Evolutionary conservation across 2,113 vertebrate species (phyloP).

Genomic region (Mirza zaza): DNA sequence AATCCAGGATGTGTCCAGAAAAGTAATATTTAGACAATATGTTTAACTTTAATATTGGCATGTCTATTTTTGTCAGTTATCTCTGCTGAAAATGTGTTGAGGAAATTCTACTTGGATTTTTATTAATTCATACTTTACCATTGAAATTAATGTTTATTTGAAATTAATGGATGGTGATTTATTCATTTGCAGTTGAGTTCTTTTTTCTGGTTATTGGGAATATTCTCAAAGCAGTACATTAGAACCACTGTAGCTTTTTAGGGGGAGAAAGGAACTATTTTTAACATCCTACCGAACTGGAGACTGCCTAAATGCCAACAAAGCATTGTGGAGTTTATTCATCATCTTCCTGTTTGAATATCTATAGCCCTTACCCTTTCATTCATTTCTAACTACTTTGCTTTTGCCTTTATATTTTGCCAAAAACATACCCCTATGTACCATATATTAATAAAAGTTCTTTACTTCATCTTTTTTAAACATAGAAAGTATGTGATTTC

Average conservation of each 20-base stretch:
- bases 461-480: not conserved
- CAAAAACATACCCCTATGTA: not conserved
- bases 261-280: not conserved
- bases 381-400: conserved; percentile 16
- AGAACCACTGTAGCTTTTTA: not conserved
- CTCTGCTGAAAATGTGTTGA: not conserved
- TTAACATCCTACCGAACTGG: not conserved
- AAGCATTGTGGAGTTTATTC: not conserved
- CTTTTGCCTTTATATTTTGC: conserved; percentile 43
- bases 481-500: not conserved
- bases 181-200: conserved; percentile 10
- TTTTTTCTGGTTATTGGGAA: conserved; percentile 14
- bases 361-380: not conserved
- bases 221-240: not conserved
- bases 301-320: not conserved
- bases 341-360: not conserved
- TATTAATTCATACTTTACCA: conserved; percentile 36
- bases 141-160: conserved; percentile 52
- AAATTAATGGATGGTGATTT: not conserved
- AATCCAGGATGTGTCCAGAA: not conserved
- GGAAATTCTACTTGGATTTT: conserved; percentile 33
- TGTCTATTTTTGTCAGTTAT: conserved; percentile 9
- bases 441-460: not conserved
- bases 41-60: not conserved
- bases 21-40: not conserved